Conservation (phyloP, 2,797 vertebrate species). For the Anomalospiza imberbis region DNA sequence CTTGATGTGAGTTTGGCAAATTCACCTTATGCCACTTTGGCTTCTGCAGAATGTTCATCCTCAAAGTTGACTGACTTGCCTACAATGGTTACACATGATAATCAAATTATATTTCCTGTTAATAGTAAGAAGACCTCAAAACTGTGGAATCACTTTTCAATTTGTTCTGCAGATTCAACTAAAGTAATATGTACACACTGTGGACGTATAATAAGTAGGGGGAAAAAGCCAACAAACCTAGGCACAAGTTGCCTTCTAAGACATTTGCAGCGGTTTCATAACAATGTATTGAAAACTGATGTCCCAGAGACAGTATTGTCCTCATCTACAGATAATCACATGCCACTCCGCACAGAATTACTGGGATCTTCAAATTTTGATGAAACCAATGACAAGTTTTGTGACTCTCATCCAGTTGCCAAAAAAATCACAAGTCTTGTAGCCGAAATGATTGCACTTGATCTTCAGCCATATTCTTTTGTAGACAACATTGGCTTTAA, state of each 20-base stretch:
- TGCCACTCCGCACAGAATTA: constrained; percentile 77
- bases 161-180: constrained; percentile 91
- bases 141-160: constrained; percentile 98
- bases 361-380: constrained; percentile 79
- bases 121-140: constrained; percentile 98
- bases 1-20: constrained; percentile 80
- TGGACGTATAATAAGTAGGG: constrained; percentile 95
- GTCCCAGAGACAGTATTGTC: constrained; percentile 81
- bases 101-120: constrained; percentile 77
- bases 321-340: constrained; percentile 75
- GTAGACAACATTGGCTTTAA: constrained; percentile 93
- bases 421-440: constrained; percentile 97
- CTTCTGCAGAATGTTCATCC: constrained; percentile 80
- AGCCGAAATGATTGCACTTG: constrained; percentile 98
- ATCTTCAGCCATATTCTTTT: constrained; percentile 95
- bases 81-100: constrained; percentile 73
- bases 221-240: constrained; percentile 96
- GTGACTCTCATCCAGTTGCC: constrained; percentile 92
- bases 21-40: constrained; percentile 80
- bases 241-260: constrained; percentile 95
- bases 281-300: constrained; percentile 85
- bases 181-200: constrained; percentile 98
- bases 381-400: constrained; percentile 83
- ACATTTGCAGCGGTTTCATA: constrained; percentile 95
- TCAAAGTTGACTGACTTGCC: constrained; percentile 78